Percentiles rank a stretch among this genome's conserved stretches.
Evolutionary conservation across 1,140 invertebrate species (phyloP).

Genomic region (Linepithema humile): DNA sequence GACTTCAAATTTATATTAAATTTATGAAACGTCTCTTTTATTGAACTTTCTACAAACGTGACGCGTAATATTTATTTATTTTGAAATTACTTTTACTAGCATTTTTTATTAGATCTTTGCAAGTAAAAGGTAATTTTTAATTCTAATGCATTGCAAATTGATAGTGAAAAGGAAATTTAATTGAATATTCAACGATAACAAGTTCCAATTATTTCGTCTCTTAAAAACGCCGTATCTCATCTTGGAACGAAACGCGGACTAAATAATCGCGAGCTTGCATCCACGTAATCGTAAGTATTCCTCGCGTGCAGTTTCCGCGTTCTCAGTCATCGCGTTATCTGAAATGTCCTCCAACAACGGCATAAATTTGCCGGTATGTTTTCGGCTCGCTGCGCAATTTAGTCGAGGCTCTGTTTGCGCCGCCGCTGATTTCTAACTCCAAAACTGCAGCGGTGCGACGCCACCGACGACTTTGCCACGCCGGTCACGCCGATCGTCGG

Average conservation of each 20-base stretch:
- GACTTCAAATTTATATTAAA: background rate
- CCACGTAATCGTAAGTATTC: conserved; percentile 48
- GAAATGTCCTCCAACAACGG: conserved; percentile 18
- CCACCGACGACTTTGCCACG: conserved; percentile 54
- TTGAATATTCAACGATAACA: background rate
- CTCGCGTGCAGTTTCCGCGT: conserved; percentile 29
- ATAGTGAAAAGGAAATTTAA: background rate
- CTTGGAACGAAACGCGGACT: background rate
- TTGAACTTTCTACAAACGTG: background rate
- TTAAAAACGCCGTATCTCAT: background rate
- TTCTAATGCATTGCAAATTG: background rate
- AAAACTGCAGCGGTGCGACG: conserved; percentile 50
- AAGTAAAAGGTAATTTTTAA: background rate
- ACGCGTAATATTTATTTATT: no score
- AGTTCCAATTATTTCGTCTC: background rate
- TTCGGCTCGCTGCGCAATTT: conserved; percentile 46
- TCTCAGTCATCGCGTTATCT: conserved; percentile 50
- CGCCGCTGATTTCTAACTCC: conserved; percentile 53
- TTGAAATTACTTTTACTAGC: background rate
- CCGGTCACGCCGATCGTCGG: conserved; percentile 64
- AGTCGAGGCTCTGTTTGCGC: conserved; percentile 26
- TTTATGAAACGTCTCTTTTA: background rate
- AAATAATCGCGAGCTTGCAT: background rate
- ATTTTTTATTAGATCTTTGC: background rate
- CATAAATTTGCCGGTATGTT: conserved; percentile 58